A percentile compares a stretch with the other conserved stretches of the same genome.
Evolutionary conservation across 2,113 vertebrate genomes (phyloP).

Genomic region (Eleginops maclovinus): DNA sequence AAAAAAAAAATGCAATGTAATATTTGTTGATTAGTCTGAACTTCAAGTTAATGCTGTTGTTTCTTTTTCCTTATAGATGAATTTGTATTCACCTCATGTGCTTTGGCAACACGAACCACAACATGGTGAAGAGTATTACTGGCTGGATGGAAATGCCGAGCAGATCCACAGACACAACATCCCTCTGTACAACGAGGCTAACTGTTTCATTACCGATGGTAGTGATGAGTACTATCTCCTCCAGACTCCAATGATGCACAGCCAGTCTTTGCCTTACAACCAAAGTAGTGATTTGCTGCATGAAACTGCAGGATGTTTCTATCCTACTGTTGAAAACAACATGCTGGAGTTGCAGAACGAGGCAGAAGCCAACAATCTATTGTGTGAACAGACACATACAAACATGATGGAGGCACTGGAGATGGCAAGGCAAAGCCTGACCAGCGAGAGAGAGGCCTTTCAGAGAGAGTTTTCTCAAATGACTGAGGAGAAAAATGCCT

Average conservation of each 20-base stretch:
- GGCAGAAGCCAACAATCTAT: neutral
- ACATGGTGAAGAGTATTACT: neutral
- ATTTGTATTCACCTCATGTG: neutral
- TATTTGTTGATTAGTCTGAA: neutral
- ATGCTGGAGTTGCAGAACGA: neutral
- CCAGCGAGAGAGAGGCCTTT: neutral
- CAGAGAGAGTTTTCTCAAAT: neutral
- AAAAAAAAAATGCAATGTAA: no score
- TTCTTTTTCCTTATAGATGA: neutral
- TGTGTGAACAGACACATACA: neutral
- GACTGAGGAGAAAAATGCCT: neutral
- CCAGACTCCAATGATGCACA: neutral
- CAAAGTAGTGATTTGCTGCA: neutral
- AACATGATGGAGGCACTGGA: constrained; percentile 1
- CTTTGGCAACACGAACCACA: neutral
- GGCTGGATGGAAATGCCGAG: neutral
- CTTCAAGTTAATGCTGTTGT: neutral
- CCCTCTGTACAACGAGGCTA: neutral
- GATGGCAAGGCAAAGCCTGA: neutral
- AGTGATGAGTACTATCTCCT: neutral
- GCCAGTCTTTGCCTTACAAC: neutral
- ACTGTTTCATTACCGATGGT: neutral
- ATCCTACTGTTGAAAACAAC: neutral
- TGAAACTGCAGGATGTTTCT: constrained; percentile 3
- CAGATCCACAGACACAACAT: neutral